phyloP scores from a whole-genome alignment of 1,140 invertebrate species.

The Drosophila guanche region DNA sequence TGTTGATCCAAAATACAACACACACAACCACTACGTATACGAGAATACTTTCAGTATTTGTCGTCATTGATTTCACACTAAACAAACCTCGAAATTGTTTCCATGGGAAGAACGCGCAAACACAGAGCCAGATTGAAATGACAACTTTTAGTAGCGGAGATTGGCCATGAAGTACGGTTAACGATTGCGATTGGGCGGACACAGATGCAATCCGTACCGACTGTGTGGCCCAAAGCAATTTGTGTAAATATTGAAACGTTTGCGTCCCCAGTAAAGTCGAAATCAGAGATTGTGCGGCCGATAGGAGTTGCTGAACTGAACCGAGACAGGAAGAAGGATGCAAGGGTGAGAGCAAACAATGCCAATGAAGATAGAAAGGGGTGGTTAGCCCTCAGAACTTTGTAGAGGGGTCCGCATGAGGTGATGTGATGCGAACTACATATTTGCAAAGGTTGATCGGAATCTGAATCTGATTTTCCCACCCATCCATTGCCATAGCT shows the following conservation, averaged over 20 bases:
- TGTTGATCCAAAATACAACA: too few relatives aligned
- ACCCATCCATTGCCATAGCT: conserved; percentile 31
- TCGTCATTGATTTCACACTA: conserved; percentile 30
- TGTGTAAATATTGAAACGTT: conserved; percentile 81
- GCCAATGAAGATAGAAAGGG: too few relatives aligned
- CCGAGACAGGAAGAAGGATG: conserved; percentile 30
- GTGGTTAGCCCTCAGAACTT: conserved; percentile 2
- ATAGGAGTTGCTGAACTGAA: conserved; percentile 57
- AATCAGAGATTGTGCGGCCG: conserved; percentile 78
- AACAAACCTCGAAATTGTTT: conserved; percentile 60
- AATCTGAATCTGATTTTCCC: conserved; percentile 54
- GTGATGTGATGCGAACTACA: conserved; percentile 38
- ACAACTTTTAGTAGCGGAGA: conserved; percentile 58
- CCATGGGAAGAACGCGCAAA: conserved; percentile 55
- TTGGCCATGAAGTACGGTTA: conserved; percentile 66
- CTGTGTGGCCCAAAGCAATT: conserved; percentile 55
- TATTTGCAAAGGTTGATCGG: conserved; percentile 39
- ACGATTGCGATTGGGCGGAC: conserved; percentile 48
- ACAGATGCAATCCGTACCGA: conserved; percentile 55
- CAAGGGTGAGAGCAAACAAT: background rate
- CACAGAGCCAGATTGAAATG: conserved; percentile 49
- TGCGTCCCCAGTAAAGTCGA: conserved; percentile 24
- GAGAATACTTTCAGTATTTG: background rate
- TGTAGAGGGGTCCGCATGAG: conserved; percentile 27
- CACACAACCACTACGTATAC: too few relatives aligned